Evolutionary conservation across 2,113 vertebrate species (phyloP).

Genomic region (Coptodon bakossiorum): DNA sequence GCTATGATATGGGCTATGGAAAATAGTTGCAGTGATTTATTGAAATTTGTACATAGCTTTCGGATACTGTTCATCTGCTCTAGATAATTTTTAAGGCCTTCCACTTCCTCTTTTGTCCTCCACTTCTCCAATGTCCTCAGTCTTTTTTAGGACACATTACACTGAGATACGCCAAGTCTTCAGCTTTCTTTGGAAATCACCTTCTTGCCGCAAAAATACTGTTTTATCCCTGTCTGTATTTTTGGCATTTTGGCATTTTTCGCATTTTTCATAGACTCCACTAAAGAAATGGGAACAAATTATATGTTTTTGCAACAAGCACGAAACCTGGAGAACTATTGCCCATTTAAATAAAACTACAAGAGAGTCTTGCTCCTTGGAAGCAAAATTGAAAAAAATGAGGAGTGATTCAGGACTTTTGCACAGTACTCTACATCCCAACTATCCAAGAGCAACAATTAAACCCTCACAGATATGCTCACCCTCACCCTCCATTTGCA

Average conservation of each 20-base stretch:
- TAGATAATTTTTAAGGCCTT: neutral
- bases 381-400: neutral
- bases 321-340: neutral
- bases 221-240: neutral
- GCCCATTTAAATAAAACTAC: neutral
- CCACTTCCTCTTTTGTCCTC: neutral
- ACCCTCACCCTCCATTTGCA: constrained; percentile 14
- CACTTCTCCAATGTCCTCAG: neutral
- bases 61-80: neutral
- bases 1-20: neutral
- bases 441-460: neutral
- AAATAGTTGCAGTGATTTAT: neutral
- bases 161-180: neutral
- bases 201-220: neutral
- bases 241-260: neutral
- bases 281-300: neutral
- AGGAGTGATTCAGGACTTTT: neutral
- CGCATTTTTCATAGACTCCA: neutral
- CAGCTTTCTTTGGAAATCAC: neutral
- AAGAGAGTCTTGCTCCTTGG: neutral
- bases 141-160: neutral
- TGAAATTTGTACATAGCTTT: neutral
- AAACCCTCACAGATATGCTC: neutral
- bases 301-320: neutral
- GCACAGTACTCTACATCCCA: neutral